Percentiles rank a stretch among this genome's conserved stretches.
These are phyloP conservation scores for Pachyrhynchus sulphureomaculatus DNA, from an alignment of 1,140 invertebrate species.

Conservation along the genomic window DNA sequence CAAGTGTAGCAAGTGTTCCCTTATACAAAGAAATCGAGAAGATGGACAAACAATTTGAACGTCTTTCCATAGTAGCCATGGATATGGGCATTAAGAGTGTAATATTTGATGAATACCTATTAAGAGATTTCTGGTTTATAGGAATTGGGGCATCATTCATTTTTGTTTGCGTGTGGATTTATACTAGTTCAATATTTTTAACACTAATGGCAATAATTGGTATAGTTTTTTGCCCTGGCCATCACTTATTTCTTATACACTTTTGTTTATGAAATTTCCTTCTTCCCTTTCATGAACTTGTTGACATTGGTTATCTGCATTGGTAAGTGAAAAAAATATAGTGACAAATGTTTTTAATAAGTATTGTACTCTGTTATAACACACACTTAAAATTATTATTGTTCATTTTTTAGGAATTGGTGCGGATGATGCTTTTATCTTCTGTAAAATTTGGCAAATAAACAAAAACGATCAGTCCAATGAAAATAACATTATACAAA, in stretches of 20 bases:
- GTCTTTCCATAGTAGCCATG: conserved; percentile 76
- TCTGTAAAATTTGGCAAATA: conserved; percentile 85
- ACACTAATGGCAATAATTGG: conserved; percentile 82
- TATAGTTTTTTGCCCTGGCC: conserved; percentile 81
- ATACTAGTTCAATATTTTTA: conserved; percentile 84
- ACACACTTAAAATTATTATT: not conserved
- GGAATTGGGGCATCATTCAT: conserved; percentile 75
- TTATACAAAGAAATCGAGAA: conserved; percentile 75
- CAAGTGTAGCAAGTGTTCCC: conserved; percentile 70
- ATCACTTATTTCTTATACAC: conserved; percentile 93
- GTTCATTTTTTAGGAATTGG: conserved; percentile 71
- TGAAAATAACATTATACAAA: conserved; percentile 59
- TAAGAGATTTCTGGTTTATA: conserved; percentile 80
- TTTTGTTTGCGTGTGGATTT: conserved; percentile 82
- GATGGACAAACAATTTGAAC: conserved; percentile 61
- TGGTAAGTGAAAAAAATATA: no score
- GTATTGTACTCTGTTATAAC: no score
- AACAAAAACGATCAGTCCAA: conserved; percentile 65
- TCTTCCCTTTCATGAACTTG: conserved; percentile 98
- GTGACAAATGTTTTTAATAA: no score
- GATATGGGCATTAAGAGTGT: conserved; percentile 86
- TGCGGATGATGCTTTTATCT: conserved; percentile 93
- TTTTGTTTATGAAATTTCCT: conserved; percentile 79
- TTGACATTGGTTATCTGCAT: conserved; percentile 87
- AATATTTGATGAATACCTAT: conserved; percentile 80